Evolutionary conservation across 2,888 invertebrate species (phyloP).

Genomic region (Eupithecia insigniata): DNA sequence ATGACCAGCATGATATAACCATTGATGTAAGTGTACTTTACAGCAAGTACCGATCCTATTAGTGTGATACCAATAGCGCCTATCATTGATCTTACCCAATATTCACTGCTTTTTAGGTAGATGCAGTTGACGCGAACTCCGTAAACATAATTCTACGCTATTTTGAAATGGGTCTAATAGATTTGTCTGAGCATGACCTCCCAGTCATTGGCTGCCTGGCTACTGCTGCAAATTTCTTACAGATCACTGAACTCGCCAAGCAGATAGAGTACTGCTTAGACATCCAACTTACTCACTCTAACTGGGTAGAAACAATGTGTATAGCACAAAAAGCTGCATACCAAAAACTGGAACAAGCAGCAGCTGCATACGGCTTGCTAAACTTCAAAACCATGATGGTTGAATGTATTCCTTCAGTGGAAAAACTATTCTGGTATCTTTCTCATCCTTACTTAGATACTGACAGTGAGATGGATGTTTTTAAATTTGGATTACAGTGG

Average conservation of each 20-base stretch:
- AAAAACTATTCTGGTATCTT: constrained; percentile 72
- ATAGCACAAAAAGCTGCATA: constrained; percentile 68
- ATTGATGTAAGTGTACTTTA: constrained; percentile 66
- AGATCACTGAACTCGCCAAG: constrained; percentile 71
- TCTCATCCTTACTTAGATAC: constrained; percentile 70
- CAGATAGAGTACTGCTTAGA: constrained; percentile 71
- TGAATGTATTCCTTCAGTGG: constrained; percentile 59
- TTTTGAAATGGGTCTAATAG: constrained; percentile 69
- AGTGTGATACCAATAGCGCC: neutral
- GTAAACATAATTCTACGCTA: constrained; percentile 69
- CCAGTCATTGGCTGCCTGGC: constrained; percentile 62
- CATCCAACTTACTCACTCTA: constrained; percentile 55
- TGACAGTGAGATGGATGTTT: constrained; percentile 65
- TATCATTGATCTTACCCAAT: neutral
- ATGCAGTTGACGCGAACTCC: constrained; percentile 62
- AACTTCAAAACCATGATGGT: constrained; percentile 67
- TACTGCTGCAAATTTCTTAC: constrained; percentile 70
- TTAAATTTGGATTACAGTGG: constrained; percentile 74
- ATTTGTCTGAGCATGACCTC: constrained; percentile 63
- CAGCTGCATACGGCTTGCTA: constrained; percentile 64
- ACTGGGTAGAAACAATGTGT: constrained; percentile 67
- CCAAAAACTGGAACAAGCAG: constrained; percentile 56
- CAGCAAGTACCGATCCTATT: neutral
- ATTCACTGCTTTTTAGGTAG: constrained; percentile 57
- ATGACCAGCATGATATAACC: constrained; percentile 62